These are phyloP conservation scores for Andrena bicolor DNA, from an alignment of 2,888 invertebrate genomes.

Conservation along the genomic window DNA sequence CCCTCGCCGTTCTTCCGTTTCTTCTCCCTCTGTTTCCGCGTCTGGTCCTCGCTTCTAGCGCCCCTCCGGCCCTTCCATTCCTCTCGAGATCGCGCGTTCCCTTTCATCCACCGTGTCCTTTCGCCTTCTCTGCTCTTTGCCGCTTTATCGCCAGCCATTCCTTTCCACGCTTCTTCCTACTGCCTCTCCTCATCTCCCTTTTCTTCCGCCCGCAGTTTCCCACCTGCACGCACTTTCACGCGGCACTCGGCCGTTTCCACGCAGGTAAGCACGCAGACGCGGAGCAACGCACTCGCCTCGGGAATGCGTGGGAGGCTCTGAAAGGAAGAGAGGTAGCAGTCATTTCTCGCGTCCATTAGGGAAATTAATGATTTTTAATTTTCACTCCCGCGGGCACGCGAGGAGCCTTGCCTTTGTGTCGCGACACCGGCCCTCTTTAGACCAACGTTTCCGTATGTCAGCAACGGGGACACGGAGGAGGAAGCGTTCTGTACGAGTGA, in stretches of 20 bases:
- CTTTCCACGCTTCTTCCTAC: slow-evolving; percentile 17
- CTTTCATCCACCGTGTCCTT: slow-evolving; percentile 26
- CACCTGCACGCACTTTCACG: slow-evolving; percentile 54
- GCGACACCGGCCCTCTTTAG: slow-evolving; percentile 31
- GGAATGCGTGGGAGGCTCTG: slow-evolving; percentile 49
- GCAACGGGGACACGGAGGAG: slow-evolving; percentile 15
- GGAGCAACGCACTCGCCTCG: slow-evolving; percentile 56
- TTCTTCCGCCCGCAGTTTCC: slow-evolving; percentile 23
- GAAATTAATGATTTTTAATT: slow-evolving; percentile 80
- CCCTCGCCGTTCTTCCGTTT: slow-evolving; percentile 39
- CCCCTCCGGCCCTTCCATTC: slow-evolving; percentile 16
- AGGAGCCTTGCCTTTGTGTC: slow-evolving; percentile 27
- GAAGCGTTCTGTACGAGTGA: background rate
- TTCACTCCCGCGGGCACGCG: slow-evolving; percentile 59
- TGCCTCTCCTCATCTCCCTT: slow-evolving; percentile 8
- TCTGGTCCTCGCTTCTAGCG: slow-evolving; percentile 12
- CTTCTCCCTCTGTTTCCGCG: slow-evolving; percentile 41
- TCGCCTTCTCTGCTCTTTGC: background rate
- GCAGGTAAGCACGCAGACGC: slow-evolving; percentile 60
- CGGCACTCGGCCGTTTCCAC: slow-evolving; percentile 57
- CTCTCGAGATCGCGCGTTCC: slow-evolving; percentile 10
- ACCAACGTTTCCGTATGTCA: slow-evolving; percentile 3
- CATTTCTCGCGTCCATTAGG: slow-evolving; percentile 77
- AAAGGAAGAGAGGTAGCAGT: slow-evolving; percentile 68
- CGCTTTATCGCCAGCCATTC: background rate